Evolutionary conservation across 2,797 vertebrate species (phyloP).

Genomic region (Danionella dracula): DNA sequence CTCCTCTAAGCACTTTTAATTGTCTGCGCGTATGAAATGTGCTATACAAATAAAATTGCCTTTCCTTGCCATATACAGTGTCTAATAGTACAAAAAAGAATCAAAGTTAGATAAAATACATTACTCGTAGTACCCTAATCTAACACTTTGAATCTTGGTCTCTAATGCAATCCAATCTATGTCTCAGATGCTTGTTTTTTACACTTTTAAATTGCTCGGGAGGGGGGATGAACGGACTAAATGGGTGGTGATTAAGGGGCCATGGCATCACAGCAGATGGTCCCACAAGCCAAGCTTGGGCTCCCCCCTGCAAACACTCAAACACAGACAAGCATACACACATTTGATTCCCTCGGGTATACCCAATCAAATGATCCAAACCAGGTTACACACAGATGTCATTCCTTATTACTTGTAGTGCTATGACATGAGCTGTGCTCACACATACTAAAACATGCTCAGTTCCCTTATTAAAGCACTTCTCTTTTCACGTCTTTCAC

Average conservation of each 20-base stretch:
- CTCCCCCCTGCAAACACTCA: slow-evolving; percentile 14
- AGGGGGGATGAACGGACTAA: not conserved
- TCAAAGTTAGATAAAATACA: too few relatives aligned
- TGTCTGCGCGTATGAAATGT: too few relatives aligned
- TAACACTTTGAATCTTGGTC: too few relatives aligned
- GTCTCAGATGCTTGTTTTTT: too few relatives aligned
- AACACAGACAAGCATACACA: slow-evolving; percentile 13
- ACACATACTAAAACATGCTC: slow-evolving; percentile 25
- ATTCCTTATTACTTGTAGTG: slow-evolving; percentile 66
- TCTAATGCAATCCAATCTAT: too few relatives aligned
- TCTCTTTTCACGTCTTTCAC: slow-evolving; percentile 4
- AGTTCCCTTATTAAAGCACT: not conserved
- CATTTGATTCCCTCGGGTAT: slow-evolving; percentile 51
- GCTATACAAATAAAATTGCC: too few relatives aligned
- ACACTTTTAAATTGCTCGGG: not conserved
- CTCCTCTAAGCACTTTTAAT: too few relatives aligned
- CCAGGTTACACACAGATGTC: slow-evolving; percentile 74
- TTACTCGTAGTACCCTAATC: too few relatives aligned
- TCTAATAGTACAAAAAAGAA: too few relatives aligned
- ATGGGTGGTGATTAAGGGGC: slow-evolving; percentile 30
- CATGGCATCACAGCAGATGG: slow-evolving; percentile 65
- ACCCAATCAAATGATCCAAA: slow-evolving; percentile 64
- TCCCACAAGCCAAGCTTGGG: slow-evolving; percentile 29
- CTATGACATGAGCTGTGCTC: slow-evolving; percentile 60
- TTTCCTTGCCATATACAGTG: too few relatives aligned